phyloP scores from a whole-genome alignment of 1,140 invertebrate species.

The Holotrichia oblita region DNA sequence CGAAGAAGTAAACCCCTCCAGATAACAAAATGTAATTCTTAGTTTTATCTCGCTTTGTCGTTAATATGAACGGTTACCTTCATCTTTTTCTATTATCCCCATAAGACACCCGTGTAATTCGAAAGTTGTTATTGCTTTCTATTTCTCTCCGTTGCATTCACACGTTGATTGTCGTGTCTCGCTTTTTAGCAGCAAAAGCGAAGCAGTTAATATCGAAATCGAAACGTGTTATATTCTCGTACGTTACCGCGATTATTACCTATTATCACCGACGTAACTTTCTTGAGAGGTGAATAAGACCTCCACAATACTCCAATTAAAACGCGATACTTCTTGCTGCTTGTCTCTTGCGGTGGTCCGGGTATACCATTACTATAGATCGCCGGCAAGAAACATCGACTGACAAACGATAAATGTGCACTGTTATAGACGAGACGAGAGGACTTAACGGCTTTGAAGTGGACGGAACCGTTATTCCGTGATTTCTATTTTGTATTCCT shows the following conservation, averaged over 20 bases:
- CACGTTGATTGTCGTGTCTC: background rate
- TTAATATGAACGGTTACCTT: background rate
- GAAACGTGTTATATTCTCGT: background rate
- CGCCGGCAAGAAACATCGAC: background rate
- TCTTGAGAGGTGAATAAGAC: background rate
- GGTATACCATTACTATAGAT: background rate
- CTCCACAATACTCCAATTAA: constrained; percentile 13
- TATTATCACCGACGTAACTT: background rate
- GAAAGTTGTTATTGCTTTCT: constrained; percentile 33
- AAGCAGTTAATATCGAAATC: background rate
- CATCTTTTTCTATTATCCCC: constrained; percentile 36
- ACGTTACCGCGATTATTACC: background rate
- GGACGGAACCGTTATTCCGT: constrained; percentile 16
- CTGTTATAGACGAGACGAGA: background rate
- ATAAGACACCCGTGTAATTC: constrained; percentile 33
- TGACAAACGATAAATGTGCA: constrained; percentile 3
- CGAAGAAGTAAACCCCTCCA: constrained; percentile 25
- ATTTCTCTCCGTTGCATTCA: background rate
- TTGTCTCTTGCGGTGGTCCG: background rate
- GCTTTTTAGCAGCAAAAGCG: background rate
- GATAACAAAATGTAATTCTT: constrained; percentile 29
- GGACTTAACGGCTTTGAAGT: constrained; percentile 34
- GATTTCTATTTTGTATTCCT: constrained; percentile 31
- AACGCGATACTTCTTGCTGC: constrained; percentile 10
- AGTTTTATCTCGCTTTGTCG: constrained; percentile 21